Evolutionary conservation across 2,888 invertebrate genomes (phyloP).

Genomic region (Brenthis hecate): DNA sequence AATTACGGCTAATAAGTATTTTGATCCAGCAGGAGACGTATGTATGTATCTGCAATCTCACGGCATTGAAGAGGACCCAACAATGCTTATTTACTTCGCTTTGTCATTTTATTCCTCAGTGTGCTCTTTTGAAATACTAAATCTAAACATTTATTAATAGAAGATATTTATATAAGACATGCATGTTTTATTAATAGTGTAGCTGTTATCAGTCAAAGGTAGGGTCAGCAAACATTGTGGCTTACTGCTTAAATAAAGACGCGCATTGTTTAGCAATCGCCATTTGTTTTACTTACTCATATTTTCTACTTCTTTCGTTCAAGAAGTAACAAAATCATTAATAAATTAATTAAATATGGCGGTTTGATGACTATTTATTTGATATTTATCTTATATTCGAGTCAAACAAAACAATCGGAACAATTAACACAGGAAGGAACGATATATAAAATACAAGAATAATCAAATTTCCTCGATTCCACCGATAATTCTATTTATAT

Average conservation of each 20-base stretch:
- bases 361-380: no score
- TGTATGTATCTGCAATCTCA: no score
- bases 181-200: slow-evolving; percentile 28
- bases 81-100: background rate
- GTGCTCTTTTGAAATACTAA: slow-evolving; percentile 11
- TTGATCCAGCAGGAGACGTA: no score
- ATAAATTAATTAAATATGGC: background rate
- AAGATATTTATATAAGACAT: slow-evolving; percentile 11
- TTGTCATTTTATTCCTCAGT: slow-evolving; percentile 9
- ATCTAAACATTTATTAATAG: slow-evolving; percentile 7
- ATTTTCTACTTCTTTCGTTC: slow-evolving; percentile 10
- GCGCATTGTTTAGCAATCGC: slow-evolving; percentile 41
- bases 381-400: no score
- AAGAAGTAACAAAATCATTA: background rate
- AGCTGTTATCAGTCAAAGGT: slow-evolving; percentile 73
- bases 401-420: background rate
- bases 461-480: slow-evolving; percentile 20
- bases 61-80: no score
- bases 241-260: slow-evolving; percentile 40
- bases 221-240: slow-evolving; percentile 62
- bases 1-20: no score
- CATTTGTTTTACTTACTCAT: slow-evolving; percentile 22
- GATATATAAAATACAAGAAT: slow-evolving; percentile 13
- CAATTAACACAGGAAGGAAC: slow-evolving; percentile 12
- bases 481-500: slow-evolving; percentile 69